These are phyloP conservation scores for Drosophila borealis DNA, from an alignment of 2,888 invertebrate genomes.

Conservation along the genomic window DNA sequence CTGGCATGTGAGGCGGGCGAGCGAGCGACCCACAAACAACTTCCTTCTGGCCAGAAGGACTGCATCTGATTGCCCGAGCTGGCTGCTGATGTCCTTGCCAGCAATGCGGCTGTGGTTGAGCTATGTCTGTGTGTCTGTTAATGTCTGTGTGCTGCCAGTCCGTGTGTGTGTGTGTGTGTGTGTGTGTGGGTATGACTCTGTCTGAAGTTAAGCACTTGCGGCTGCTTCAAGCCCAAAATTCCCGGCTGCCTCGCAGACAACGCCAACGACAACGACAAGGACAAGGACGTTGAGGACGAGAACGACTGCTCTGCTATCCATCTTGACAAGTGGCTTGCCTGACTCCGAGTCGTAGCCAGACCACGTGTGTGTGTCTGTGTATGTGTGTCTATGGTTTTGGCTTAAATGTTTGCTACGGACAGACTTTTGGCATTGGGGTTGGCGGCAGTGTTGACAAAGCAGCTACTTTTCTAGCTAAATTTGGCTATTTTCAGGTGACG, in stretches of 20 bases:
- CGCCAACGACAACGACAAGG: constrained; percentile 24
- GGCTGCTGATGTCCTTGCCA: constrained; percentile 69
- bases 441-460: background rate
- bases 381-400: constrained; percentile 13
- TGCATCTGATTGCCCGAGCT: constrained; percentile 39
- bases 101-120: constrained; percentile 79
- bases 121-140: constrained; percentile 45
- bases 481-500: too few species aligned
- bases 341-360: constrained; percentile 17
- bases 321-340: constrained; percentile 78
- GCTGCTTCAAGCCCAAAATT: constrained; percentile 78
- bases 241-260: constrained; percentile 63
- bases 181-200: constrained; percentile 41
- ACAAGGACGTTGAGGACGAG: constrained; percentile 23
- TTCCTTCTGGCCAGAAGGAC: constrained; percentile 56
- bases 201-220: constrained; percentile 80
- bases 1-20: constrained; percentile 55
- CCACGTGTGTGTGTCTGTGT: constrained; percentile 10
- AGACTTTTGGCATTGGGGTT: constrained; percentile 42
- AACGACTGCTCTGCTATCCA: constrained; percentile 59
- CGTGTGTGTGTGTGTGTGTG: constrained; percentile 26
- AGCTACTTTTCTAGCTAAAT: too few species aligned
- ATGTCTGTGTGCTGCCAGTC: constrained; percentile 54
- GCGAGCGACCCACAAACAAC: constrained; percentile 74
- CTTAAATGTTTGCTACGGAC: constrained; percentile 23